Evolutionary conservation across 2,797 vertebrate genomes (phyloP).

Genomic region (Micrastur ruficollis): DNA sequence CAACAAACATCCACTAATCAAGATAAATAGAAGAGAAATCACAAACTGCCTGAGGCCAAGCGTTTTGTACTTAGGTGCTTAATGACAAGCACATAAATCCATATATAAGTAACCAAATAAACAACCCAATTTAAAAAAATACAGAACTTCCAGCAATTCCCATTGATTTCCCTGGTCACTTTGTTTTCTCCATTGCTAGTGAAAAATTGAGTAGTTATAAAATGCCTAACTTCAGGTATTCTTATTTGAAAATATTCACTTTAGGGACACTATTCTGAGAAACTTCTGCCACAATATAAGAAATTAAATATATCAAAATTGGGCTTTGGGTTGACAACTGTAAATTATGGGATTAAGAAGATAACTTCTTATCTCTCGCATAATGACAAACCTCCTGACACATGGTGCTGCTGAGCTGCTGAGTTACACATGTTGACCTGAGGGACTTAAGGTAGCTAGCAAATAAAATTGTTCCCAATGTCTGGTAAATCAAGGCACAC

Average conservation of each 20-base stretch:
- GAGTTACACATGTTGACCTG: neutral
- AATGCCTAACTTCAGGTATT: neutral
- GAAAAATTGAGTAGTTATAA: neutral
- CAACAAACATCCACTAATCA: constrained; percentile 7
- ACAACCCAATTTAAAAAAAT: neutral
- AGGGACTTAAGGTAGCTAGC: neutral
- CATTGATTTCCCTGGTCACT: constrained; percentile 27
- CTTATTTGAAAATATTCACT: neutral
- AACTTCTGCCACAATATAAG: neutral
- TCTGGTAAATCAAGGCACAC: neutral
- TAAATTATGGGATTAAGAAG: neutral
- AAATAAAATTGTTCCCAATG: neutral
- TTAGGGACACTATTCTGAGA: neutral
- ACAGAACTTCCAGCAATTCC: constrained; percentile 14
- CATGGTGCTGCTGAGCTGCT: neutral
- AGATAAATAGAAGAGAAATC: constrained; percentile 26
- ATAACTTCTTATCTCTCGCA: neutral
- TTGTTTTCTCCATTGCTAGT: neutral
- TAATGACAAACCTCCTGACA: neutral
- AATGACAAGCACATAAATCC: constrained; percentile 52
- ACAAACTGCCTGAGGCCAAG: neutral
- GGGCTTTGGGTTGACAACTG: neutral
- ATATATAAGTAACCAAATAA: constrained; percentile 39
- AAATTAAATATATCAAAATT: neutral
- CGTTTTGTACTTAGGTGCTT: neutral